Evolutionary conservation across 1,140 invertebrate genomes (phyloP).

Genomic region (Bombyx mandarina): DNA sequence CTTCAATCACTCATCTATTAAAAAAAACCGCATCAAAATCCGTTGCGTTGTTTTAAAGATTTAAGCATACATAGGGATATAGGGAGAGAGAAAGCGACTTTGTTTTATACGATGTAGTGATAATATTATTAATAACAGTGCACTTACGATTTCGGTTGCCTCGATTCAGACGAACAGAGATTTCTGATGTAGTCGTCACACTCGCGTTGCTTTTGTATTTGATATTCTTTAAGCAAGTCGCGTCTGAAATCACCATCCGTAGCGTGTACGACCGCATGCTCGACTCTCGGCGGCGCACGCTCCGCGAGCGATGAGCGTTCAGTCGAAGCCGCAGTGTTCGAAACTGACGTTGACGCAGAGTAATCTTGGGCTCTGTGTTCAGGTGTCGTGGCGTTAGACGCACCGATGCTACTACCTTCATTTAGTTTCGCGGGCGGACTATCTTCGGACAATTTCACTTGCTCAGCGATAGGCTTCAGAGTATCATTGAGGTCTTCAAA

Average conservation of each 20-base stretch:
- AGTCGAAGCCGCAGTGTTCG: constrained; percentile 48
- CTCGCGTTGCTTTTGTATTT: constrained; percentile 77
- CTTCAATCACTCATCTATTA: no score
- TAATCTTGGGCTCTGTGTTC: constrained; percentile 49
- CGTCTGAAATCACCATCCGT: constrained; percentile 75
- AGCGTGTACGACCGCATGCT: constrained; percentile 30
- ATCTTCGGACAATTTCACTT: constrained; percentile 44
- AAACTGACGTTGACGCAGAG: constrained; percentile 60
- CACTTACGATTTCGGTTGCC: constrained; percentile 76
- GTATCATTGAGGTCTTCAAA: constrained; percentile 42
- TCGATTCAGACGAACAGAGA: constrained; percentile 53
- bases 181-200: constrained; percentile 59
- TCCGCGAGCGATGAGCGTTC: constrained; percentile 40
- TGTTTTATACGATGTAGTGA: no score
- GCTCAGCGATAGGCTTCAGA: constrained; percentile 53
- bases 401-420: constrained; percentile 43
- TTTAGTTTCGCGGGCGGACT: constrained; percentile 36
- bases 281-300: constrained; percentile 37
- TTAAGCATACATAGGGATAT: no score
- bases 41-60: no score
- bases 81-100: no score
- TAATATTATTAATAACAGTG: no score
- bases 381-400: constrained; percentile 51
- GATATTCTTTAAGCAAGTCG: constrained; percentile 80
- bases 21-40: no score